Conservation (phyloP, 2,888 invertebrate genomes). For the Xestia ashworthii region DNA sequence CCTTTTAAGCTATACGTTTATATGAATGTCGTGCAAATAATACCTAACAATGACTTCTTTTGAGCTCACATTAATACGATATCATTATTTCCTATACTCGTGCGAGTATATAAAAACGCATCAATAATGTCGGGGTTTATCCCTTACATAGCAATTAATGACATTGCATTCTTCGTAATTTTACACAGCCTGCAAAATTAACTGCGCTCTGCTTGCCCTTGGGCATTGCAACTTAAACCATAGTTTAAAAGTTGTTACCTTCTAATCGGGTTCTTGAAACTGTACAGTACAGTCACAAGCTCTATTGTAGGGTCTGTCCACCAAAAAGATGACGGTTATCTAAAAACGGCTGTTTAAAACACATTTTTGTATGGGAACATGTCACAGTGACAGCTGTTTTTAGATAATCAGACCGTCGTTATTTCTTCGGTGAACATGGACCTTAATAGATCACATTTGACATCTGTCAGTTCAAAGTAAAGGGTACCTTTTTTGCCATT, state of each 20-base stretch:
- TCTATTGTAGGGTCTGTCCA: too few species aligned
- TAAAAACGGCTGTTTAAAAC: too few species aligned
- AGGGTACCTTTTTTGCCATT: too few species aligned
- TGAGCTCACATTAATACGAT: conserved; percentile 16
- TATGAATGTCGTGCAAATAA: conserved; percentile 20
- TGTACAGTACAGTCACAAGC: neutral
- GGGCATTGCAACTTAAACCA: neutral
- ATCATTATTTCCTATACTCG: conserved; percentile 22
- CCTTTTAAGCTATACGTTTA: neutral
- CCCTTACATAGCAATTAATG: conserved; percentile 28
- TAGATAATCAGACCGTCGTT: too few species aligned
- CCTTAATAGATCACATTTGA: too few species aligned
- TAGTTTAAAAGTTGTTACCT: conserved; percentile 42
- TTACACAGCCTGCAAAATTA: conserved; percentile 20
- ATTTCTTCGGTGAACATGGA: too few species aligned
- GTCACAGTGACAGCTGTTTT: too few species aligned
- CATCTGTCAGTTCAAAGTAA: too few species aligned
- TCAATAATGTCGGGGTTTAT: conserved; percentile 28
- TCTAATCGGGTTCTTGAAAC: conserved; percentile 26
- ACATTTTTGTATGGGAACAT: too few species aligned
- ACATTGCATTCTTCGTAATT: conserved; percentile 43
- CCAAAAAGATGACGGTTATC: too few species aligned
- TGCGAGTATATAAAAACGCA: conserved; percentile 39
- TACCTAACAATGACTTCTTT: conserved; percentile 23
- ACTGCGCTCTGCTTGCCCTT: conserved; percentile 17